Conservation (phyloP, 2,888 invertebrate species). For the Atherix ibis region DNA sequence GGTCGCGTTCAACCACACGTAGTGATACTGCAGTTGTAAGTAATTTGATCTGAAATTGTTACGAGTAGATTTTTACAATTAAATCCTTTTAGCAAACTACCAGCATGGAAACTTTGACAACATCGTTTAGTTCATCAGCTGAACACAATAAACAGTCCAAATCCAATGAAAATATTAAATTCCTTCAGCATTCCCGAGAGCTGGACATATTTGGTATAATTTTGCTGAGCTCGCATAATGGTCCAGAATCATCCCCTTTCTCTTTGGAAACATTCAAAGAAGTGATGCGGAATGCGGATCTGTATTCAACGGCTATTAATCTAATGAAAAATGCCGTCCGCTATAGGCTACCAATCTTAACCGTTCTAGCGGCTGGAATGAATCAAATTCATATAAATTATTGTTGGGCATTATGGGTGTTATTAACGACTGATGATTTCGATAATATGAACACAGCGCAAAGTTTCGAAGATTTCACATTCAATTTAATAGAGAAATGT, state of each 20-base stretch:
- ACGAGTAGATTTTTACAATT: no score
- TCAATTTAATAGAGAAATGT: slow-evolving; percentile 20
- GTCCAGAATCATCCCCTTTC: slow-evolving; percentile 14
- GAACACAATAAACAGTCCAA: slow-evolving; percentile 14
- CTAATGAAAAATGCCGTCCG: slow-evolving; percentile 21
- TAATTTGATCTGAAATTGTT: no score
- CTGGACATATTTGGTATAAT: slow-evolving; percentile 28
- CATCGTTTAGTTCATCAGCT: slow-evolving; percentile 24
- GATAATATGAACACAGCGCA: slow-evolving; percentile 11
- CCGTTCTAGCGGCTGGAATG: slow-evolving; percentile 24
- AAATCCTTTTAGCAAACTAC: slow-evolving; percentile 13
- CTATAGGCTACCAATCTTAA: slow-evolving; percentile 22
- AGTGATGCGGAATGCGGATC: slow-evolving; percentile 17
- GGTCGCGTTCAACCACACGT: no score
- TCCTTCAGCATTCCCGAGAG: slow-evolving; percentile 15
- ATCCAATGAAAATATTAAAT: slow-evolving; percentile 13
- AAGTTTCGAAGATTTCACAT: slow-evolving; percentile 17
- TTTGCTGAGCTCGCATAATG: slow-evolving; percentile 21
- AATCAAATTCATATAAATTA: slow-evolving; percentile 20
- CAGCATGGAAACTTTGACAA: slow-evolving; percentile 17
- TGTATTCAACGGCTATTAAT: slow-evolving; percentile 20
- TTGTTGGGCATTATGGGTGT: slow-evolving; percentile 29
- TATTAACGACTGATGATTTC: slow-evolving; percentile 19
- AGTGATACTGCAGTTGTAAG: no score
- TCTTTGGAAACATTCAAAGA: slow-evolving; percentile 18